phyloP scores from a whole-genome alignment of 2,113 vertebrate species.

The Orthochromis indermauri region DNA sequence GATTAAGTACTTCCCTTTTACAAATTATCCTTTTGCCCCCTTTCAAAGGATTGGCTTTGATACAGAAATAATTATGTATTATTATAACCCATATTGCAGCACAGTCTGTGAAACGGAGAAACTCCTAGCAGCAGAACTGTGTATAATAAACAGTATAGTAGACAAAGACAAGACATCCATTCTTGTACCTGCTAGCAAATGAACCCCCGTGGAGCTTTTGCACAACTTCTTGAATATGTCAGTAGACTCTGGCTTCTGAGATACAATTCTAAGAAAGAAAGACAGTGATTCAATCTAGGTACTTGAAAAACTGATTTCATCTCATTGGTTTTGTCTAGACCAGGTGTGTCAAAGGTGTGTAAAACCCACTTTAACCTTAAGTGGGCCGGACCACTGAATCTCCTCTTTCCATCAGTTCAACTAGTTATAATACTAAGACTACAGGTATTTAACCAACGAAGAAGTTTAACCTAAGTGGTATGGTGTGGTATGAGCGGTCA shows the following conservation, averaged over 20 bases:
- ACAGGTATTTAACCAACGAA: not conserved
- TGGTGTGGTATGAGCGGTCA: not conserved
- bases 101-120: not conserved
- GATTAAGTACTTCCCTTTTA: conserved; percentile 32
- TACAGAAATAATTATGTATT: not conserved
- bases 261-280: too few relatives aligned
- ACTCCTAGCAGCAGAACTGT: not conserved
- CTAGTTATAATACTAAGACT: not conserved
- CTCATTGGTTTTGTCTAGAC: not conserved
- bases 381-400: not conserved
- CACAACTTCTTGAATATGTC: not conserved
- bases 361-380: not conserved
- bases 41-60: conserved; percentile 10
- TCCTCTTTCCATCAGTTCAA: not conserved
- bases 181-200: not conserved
- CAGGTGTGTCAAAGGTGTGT: not conserved
- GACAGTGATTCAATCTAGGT: not conserved
- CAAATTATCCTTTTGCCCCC: conserved; percentile 6
- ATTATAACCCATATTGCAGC: not conserved
- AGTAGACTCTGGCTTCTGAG: not conserved
- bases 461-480: not conserved
- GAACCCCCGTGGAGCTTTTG: not conserved
- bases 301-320: not conserved
- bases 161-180: not conserved
- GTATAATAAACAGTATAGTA: not conserved